Base-by-base conservation (phyloP, 2,797 vertebrate species). In the Prunella strophiata region DNA sequence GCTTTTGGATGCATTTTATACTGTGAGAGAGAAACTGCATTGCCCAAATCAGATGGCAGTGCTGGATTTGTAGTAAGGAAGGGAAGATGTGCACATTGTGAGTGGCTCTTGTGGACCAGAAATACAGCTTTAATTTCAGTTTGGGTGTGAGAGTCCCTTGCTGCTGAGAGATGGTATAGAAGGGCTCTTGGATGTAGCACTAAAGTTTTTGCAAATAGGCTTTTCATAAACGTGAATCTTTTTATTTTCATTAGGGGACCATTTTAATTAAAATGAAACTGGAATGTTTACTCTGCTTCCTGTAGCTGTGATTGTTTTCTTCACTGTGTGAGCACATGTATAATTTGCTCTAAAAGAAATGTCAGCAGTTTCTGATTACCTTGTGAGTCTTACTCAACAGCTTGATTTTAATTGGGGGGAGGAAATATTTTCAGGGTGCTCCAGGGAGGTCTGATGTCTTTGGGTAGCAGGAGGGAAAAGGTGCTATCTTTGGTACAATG, bases 181-280 rank as follows among this genome's bases (percentile, higher is more conserved):
- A 81, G n/a, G 72, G 63, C 91, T 88, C 71, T 79, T 72, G 63
- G 88, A 91, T 90, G 68, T 61, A 87, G 63, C 85, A 45, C 32
- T 85, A 8, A 80, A 86, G 77, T 91, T 95, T 91, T 94, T 94
- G 80, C 88, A 94, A 91, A 91, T 73, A 94, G 88, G 77, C 88
- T 90, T 95, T 93, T 94, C 94, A 86, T 93, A 96, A 96, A 67
- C 5, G 3, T 89, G 85, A 74, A 85, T 88, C 54, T 90, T 91
- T 88, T 94, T 94, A 87, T 96, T 94, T 97, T 95, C 89, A 77
- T 89, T 94, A 96, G 45, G 89, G 57, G 91, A 88, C 77, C 52
- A 14, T 94, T 96, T 94, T 96, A 96, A 93, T 96, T 97, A 94
- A 95, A 96, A 82, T 38, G 83, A 95, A 94, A 93, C 91, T 94